phyloP scores from a whole-genome alignment of 1,140 invertebrate genomes.

The Hyles euphorbiae region DNA sequence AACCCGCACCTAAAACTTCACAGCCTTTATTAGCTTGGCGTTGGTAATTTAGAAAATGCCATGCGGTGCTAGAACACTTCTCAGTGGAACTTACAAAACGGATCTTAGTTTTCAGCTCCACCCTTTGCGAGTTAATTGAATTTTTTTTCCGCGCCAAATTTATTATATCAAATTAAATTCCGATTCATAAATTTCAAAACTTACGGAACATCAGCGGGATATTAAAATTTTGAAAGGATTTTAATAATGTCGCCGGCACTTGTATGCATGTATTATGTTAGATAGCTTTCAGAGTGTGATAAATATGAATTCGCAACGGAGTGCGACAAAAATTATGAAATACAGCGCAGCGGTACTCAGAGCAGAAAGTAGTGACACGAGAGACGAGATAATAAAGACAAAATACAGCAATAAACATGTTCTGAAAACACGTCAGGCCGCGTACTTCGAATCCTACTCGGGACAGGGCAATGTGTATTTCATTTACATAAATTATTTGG shows the following conservation, averaged over 20 bases:
- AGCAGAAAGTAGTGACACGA: constrained; percentile 39
- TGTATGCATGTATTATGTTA: constrained; percentile 23
- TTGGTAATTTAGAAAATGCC: constrained; percentile 54
- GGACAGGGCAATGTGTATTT: constrained; percentile 66
- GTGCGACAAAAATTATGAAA: constrained; percentile 38
- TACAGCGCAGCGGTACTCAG: constrained; percentile 24
- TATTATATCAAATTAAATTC: constrained; percentile 9
- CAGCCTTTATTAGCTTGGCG: constrained; percentile 58
- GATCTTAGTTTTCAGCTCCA: constrained; percentile 31
- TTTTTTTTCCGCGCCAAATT: constrained; percentile 39
- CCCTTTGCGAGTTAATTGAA: constrained; percentile 42
- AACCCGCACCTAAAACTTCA: constrained; percentile 67
- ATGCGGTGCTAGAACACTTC: constrained; percentile 37
- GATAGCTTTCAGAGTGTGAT: constrained; percentile 36
- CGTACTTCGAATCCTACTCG: constrained; percentile 42
- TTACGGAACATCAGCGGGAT: not conserved
- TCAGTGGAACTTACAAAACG: constrained; percentile 38
- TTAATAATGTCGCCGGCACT: constrained; percentile 14
- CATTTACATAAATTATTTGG: constrained; percentile 71
- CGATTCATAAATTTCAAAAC: constrained; percentile 1
- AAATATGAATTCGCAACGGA: constrained; percentile 30
- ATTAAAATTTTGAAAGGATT: constrained; percentile 6
- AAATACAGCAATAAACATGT: constrained; percentile 56
- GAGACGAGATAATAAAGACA: constrained; percentile 57
- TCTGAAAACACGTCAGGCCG: constrained; percentile 51